These are phyloP conservation scores for Apostichopus parvimensis DNA, from an alignment of 35 echinoderm and acorn worm species.

Conservation along the genomic window DNA sequence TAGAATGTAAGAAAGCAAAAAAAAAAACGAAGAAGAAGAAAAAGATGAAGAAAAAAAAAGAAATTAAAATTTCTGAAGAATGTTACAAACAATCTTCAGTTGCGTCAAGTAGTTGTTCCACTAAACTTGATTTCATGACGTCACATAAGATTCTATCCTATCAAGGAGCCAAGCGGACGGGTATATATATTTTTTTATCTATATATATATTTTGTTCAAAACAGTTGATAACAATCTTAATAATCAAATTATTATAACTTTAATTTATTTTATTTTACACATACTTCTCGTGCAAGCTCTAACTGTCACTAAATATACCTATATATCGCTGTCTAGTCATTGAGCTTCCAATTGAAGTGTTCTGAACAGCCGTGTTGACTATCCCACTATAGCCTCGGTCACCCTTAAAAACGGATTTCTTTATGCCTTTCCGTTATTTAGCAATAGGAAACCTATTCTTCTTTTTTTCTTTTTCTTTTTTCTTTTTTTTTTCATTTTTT, in stretches of 20 bases:
- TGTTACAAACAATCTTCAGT: neutral
- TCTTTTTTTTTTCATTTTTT: no score
- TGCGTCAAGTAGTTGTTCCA: neutral
- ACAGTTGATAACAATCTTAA: neutral
- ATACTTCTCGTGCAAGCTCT: neutral
- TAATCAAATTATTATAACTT: neutral
- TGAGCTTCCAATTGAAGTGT: conserved; percentile 22
- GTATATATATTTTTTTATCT: neutral
- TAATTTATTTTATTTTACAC: neutral
- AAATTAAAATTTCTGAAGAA: neutral
- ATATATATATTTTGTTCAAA: neutral
- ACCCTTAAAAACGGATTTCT: conserved; percentile 15
- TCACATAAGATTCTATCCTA: neutral
- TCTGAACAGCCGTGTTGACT: neutral
- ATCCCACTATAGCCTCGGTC: conserved; percentile 1
- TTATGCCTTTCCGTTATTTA: neutral
- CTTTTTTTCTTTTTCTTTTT: no score
- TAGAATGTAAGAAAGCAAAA: neutral
- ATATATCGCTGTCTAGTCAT: neutral
- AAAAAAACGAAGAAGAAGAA: neutral
- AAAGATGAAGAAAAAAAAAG: neutral
- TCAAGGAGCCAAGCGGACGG: neutral
- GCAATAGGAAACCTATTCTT: neutral
- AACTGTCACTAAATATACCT: neutral
- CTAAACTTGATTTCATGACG: neutral